phyloP scores from a whole-genome alignment of 2,888 invertebrate species.

The Strigamia transsilvanica region DNA sequence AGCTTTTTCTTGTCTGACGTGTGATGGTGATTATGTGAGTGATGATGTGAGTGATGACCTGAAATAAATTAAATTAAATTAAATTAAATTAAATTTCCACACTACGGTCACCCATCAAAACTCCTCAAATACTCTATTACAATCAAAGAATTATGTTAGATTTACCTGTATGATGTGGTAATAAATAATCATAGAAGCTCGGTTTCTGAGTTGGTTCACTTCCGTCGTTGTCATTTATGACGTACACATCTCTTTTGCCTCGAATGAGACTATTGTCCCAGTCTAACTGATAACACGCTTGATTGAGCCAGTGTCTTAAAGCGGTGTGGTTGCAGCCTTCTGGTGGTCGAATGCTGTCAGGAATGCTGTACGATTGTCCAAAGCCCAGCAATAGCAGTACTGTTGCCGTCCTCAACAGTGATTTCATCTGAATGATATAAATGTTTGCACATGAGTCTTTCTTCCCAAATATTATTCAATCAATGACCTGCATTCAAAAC shows the following conservation, averaged over 20 bases:
- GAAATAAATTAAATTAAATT: not conserved
- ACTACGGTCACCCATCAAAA: not conserved
- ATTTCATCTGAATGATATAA: not conserved
- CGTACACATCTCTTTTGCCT: not conserved
- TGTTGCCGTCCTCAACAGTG: not conserved
- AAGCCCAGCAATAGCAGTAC: not conserved
- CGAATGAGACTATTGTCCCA: not conserved
- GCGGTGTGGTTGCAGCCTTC: not conserved
- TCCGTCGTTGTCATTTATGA: not conserved
- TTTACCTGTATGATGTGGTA: not conserved
- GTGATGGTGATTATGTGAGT: not conserved
- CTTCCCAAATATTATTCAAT: not conserved
- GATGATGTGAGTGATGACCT: not conserved
- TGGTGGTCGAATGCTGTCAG: not conserved
- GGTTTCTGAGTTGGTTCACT: not conserved
- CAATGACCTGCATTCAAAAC: conserved; percentile 32
- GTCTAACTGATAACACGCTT: not conserved
- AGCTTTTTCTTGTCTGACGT: not conserved
- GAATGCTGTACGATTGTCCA: not conserved
- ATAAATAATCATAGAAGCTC: not conserved
- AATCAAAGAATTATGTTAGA: no score
- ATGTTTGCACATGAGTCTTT: not conserved
- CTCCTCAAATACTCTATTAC: no score
- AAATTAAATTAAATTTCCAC: not conserved
- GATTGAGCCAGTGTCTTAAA: not conserved